Evolutionary conservation across 1,140 invertebrate species (phyloP), one percentile per base, ranked within the genome.

Genomic region (Heterodera schachtii): DNA sequence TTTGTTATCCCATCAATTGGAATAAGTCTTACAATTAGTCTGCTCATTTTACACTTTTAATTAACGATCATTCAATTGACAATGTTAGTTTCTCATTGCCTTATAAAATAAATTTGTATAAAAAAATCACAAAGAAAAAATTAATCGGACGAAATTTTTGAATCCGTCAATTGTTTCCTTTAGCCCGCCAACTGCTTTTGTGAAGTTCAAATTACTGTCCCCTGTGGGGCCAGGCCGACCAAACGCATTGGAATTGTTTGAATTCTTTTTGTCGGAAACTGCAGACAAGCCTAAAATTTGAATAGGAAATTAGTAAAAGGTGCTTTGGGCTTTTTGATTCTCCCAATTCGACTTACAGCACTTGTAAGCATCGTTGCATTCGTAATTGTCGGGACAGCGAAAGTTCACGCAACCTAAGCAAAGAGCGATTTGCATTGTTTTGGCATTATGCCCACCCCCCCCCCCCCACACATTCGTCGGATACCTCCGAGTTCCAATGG

Each of bases 321-420:
- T 4, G 31, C 16, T 71, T 71, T 43, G 69, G 8, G 19, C 19
- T 19, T 11, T 19, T 31, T 11, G 49, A n/a, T n/a, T n/a, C n/a
- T n/a, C n/a, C n/a, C n/a, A n/a, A n/a, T n/a, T n/a, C n/a, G n/a
- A n/a, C 4, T 73, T 73, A 80, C 79, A 80, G 73, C 79, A 80
- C 80, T 78, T 78, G 13, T 78, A 64, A 41, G 49, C n/a, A 3
- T 3, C 41, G 13, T 64, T 78, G 8, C 76, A 78, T 43, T 78
- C 76, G 21, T 78, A 78, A 16, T 21, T 11, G 3, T 78, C 76
- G 2, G 76, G 76, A 44, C 76, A 78, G 8, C 70, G 66, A 41
- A 19, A 0, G 49, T 78, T 78, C 0, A 78, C 64, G 70, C 76
- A 78, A 46, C 44, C 76, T 78, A 41, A 43, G 70, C n/a, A 41